A percentile compares a stretch with the other conserved stretches of the same genome.
Conservation (phyloP, 2,113 vertebrate genomes). For the Butorides virescens region DNA sequence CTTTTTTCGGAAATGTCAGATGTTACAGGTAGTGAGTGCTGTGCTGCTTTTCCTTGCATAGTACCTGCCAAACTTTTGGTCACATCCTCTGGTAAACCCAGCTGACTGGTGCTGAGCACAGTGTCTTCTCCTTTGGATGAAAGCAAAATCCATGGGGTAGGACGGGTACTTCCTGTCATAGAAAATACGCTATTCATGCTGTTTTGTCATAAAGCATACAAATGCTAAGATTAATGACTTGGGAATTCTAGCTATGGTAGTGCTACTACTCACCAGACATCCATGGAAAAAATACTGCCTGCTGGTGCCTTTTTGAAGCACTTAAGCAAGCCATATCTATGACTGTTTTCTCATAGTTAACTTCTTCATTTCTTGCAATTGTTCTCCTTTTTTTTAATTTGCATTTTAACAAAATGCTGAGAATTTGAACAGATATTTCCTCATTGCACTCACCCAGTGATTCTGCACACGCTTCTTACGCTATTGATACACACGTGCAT, state of each 20-base stretch:
- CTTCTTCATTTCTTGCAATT: background rate
- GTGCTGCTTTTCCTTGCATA: background rate
- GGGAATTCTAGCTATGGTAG: background rate
- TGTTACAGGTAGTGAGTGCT: background rate
- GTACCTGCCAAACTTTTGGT: background rate
- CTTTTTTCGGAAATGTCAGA: background rate
- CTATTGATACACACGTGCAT: background rate
- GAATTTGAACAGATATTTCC: background rate
- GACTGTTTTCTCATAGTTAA: background rate
- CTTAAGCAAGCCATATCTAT: background rate
- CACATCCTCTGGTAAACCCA: background rate
- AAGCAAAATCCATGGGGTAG: background rate
- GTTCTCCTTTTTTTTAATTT: background rate
- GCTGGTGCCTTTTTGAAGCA: background rate
- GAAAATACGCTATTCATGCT: background rate
- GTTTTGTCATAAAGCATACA: background rate
- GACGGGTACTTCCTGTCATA: background rate
- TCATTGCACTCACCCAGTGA: background rate
- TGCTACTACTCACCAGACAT: background rate
- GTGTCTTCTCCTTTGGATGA: background rate
- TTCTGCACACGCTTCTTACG: background rate
- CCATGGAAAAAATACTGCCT: background rate
- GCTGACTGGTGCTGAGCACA: background rate
- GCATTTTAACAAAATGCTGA: background rate
- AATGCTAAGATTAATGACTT: background rate